Percentiles rank a stretch among this genome's conserved stretches.
phyloP scores from a whole-genome alignment of 2,888 invertebrate genomes.

The Zelleria hepariella region DNA sequence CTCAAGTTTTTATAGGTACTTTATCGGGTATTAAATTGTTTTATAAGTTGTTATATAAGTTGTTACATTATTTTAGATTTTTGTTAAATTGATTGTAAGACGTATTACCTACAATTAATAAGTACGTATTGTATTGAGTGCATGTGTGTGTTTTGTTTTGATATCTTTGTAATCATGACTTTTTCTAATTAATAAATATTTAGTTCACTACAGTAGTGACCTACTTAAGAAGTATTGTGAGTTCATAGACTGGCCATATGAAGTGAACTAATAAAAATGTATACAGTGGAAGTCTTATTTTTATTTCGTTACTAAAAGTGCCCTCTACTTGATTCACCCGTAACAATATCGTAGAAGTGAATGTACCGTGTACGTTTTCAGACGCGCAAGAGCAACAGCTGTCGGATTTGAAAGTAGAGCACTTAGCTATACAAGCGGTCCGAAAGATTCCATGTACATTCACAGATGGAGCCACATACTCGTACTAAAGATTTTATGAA shows the following conservation, averaged over 20 bases:
- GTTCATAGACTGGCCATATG: background rate
- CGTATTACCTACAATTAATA: background rate
- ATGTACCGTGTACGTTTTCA: background rate
- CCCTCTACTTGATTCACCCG: background rate
- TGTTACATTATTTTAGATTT: slow-evolving; percentile 14
- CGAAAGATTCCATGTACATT: background rate
- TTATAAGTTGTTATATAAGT: too few relatives aligned
- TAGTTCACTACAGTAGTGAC: too few relatives aligned
- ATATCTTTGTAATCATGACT: too few relatives aligned
- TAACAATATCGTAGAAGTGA: background rate
- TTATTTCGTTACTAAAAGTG: background rate
- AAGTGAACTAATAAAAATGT: background rate
- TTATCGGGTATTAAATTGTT: slow-evolving; percentile 30
- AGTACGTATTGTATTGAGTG: too few relatives aligned
- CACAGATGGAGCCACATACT: background rate
- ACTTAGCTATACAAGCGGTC: background rate
- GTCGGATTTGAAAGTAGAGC: background rate
- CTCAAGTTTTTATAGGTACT: slow-evolving; percentile 40
- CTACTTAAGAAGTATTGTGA: background rate
- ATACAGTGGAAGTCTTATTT: background rate
- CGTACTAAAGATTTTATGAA: too few relatives aligned
- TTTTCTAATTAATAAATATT: too few relatives aligned
- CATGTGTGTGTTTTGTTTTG: too few relatives aligned
- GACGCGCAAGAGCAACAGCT: background rate
- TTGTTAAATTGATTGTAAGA: slow-evolving; percentile 2